Evolutionary conservation across 1,140 invertebrate species (phyloP), one percentile per base, ranked within the genome.

Genomic region (Drosophila albomicans): DNA sequence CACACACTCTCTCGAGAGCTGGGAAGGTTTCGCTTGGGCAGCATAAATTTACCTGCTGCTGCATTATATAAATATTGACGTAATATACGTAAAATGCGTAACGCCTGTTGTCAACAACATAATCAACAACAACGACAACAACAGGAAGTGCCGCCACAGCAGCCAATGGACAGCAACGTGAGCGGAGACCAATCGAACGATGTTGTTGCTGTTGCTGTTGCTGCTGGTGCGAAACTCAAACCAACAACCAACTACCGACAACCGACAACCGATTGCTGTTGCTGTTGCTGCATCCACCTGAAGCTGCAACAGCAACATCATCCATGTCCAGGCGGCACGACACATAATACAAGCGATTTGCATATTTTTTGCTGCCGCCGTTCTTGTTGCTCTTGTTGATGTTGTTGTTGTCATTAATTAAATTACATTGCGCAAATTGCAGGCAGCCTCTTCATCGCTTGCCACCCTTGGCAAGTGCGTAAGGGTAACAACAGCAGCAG

Each of bases 361-460:
- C 81, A 81, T 81, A 81, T 67, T 67, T 81, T 78, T 72, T 63
- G 41, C 41, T 43, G 41, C 41, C 10, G 35, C 30, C 30, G 3
- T 8, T 25, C 15, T 16, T 15, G 0, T 43, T 15, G 8, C 7
- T 59, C 11, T 66, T 20, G 30, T 59, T 43, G 16, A 11, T 72
- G 69, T 72, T 79, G 82, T 79, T 76, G 86, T 91, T 87, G 84
- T 84, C 89, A 91, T 91, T 91, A 91, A 91, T 91, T 91, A 91
- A 91, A 91, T 91, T 91, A 91, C 88, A 91, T 91, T 85, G 88
- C 82, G 89, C 79, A 91, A 91, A 91, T 91, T 91, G 88, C 88
- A 81, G 78, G 65, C 51, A 75, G 74, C 65, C 16, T n/a, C 35
- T 4, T 10, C 20, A 4, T 0, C n/a, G 5, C 2, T 41, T 2